These are phyloP conservation scores for Adelphocoris suturalis DNA, from an alignment of 2,888 invertebrate genomes.

Conservation along the genomic window DNA sequence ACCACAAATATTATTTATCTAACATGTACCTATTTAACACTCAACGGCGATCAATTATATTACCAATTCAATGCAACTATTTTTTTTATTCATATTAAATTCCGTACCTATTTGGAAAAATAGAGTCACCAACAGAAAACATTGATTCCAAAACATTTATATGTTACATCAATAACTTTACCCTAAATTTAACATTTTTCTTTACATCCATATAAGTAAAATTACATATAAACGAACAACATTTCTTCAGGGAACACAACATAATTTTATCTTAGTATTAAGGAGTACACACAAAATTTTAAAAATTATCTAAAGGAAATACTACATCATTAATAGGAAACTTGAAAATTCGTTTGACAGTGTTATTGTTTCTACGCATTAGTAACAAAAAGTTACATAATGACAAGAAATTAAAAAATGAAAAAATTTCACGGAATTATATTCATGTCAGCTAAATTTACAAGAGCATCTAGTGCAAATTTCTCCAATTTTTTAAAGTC, in stretches of 20 bases:
- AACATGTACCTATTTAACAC: not conserved
- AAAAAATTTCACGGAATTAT: not conserved
- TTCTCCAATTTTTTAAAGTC: conserved; percentile 67
- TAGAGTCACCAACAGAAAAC: conserved; percentile 35
- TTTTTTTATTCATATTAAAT: not conserved
- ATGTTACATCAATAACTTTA: not conserved
- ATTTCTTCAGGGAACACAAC: conserved; percentile 48
- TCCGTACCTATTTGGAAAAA: conserved; percentile 32
- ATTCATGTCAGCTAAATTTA: not conserved
- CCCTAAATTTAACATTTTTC: not conserved
- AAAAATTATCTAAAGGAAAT: conserved; percentile 62
- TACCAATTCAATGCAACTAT: too few species aligned
- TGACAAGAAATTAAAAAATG: not conserved
- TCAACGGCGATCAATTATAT: not conserved
- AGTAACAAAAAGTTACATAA: not conserved
- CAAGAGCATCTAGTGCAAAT: conserved; percentile 55
- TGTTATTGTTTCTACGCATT: not conserved
- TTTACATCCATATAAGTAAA: conserved; percentile 46
- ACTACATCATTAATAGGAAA: conserved; percentile 67
- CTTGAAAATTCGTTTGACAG: not conserved
- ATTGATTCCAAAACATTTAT: conserved; percentile 8
- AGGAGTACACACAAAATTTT: conserved; percentile 42
- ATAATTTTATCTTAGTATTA: conserved; percentile 33
- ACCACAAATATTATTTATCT: not conserved
- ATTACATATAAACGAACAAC: conserved; percentile 54